Percentiles rank a stretch among this genome's conserved stretches.
Conservation (phyloP, 2,888 invertebrate genomes). For the Seladonia tumulorum region DNA sequence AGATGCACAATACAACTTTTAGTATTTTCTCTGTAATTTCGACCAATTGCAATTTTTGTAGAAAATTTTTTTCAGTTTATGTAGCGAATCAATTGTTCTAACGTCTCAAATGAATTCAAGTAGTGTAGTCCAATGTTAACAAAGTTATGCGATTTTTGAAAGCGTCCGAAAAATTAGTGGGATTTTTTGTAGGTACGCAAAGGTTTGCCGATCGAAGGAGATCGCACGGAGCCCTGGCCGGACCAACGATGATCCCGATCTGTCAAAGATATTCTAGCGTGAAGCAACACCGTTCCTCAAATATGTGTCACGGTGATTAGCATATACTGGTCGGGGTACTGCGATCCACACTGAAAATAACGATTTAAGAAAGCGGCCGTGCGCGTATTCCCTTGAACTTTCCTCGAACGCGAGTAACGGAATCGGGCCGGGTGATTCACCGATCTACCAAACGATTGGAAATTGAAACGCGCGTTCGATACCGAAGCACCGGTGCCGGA, state of each 20-base stretch:
- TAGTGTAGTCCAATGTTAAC: too few species aligned
- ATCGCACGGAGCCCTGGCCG: constrained; percentile 16
- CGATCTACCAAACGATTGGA: constrained; percentile 25
- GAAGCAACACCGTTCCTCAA: constrained; percentile 48
- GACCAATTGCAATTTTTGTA: too few species aligned
- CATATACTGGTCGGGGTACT: constrained; percentile 55
- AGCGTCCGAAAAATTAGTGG: too few species aligned
- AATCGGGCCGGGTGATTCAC: constrained; percentile 57
- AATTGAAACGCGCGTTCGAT: not conserved
- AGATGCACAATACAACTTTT: too few species aligned
- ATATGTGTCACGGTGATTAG: constrained; percentile 51
- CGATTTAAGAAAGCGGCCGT: constrained; percentile 42
- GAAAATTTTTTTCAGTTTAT: too few species aligned
- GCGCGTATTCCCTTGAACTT: constrained; percentile 64
- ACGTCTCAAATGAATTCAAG: too few species aligned
- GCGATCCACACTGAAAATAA: constrained; percentile 52
- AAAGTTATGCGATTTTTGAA: too few species aligned
- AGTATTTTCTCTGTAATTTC: too few species aligned
- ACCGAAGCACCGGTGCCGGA: not conserved
- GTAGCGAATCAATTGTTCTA: too few species aligned
- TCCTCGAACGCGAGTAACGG: constrained; percentile 56
- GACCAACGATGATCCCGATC: constrained; percentile 51
- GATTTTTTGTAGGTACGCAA: not conserved
- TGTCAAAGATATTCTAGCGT: constrained; percentile 56
- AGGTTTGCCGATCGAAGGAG: not conserved